A percentile compares a stretch with the other conserved stretches of the same genome.
Conservation (phyloP, 2,113 vertebrate genomes). For the Rhinolophus ferrumequinum region DNA sequence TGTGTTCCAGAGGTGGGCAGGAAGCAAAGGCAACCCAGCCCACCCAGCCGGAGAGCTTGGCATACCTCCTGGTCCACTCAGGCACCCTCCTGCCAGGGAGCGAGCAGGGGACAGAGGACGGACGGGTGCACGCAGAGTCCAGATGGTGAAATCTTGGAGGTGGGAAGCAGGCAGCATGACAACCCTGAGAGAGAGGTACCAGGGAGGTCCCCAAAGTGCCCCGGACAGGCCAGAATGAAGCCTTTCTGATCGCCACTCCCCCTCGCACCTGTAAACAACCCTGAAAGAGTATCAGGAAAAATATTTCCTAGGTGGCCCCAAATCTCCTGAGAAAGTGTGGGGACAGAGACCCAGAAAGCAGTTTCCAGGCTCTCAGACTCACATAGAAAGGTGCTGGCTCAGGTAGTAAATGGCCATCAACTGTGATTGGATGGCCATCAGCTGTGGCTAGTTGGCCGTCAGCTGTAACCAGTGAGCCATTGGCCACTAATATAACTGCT, state of each 20-base stretch:
- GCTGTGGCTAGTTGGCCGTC: no score
- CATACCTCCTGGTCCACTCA: rapidly evolving
- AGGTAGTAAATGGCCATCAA: no score
- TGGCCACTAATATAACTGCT: no score
- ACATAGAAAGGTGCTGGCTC: no score
- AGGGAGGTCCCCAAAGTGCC: not conserved
- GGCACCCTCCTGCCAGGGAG: not conserved
- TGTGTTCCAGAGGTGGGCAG: not conserved
- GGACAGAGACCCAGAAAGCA: no score
- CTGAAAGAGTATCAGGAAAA: not conserved
- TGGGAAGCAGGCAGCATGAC: rapidly evolving
- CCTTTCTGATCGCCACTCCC: not conserved
- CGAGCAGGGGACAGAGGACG: rapidly evolving
- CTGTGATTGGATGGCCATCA: no score
- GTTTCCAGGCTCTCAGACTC: no score
- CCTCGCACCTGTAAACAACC: not conserved
- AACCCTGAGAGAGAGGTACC: rapidly evolving
- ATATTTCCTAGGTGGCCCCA: not conserved
- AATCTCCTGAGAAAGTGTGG: not conserved
- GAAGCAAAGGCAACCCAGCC: not conserved
- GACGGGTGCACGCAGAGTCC: not conserved
- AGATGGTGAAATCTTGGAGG: rapidly evolving
- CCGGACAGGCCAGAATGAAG: not conserved
- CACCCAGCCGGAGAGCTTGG: not conserved
- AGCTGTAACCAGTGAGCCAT: no score